Base-by-base conservation (phyloP, 1,140 invertebrate genomes). In the Periplaneta americana region DNA sequence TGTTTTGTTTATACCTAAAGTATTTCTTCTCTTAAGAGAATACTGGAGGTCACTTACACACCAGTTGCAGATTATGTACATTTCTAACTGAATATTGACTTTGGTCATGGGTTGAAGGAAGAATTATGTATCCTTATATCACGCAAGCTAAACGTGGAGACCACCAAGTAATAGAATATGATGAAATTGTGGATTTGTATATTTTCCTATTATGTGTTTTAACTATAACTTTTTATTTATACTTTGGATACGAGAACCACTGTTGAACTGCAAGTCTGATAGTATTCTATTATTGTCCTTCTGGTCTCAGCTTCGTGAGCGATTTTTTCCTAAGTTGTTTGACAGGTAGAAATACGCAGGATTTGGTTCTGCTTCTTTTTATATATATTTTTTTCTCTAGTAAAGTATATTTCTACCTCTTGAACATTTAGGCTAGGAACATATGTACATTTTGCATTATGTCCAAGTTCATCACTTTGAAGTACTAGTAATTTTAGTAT, bases 401-500 rank as follows among this genome's bases (percentile, higher is more conserved):
- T 75, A 35, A 75, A n/a, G 28, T 75, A 57, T 32, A 34, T 81
- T 81, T 81, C 80, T 81, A 74, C 80, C 80, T 76, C 80, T 78
- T 81, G 80, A 81, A 78, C 80, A 32, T 81, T 81, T 78, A 78
- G 80, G 76, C 8, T 74, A 11, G 36, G 35, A 81, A 57, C 28
- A 78, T 39, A 48, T 78, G 75, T 77, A 81, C 80, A 77, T 77
- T 81, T 57, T 74, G 35, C 66, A 66, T 74, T 57, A 66, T 81
- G 76, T 77, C 80, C 31, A 75, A 33, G 76, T 34, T 78, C 18
- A 35, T 81, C 77, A 37, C 57, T 28, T 57, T 75, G 39, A 22
- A 77, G 75, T 74, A 34, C 39, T 48, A 57, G 75, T 77, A 57
- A 39, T 77, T 81, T 39, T 77, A 81, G 80, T 81, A 81, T 81